Evolutionary conservation across 1,140 invertebrate genomes (phyloP).

Genomic region (Drosophila seguyi): DNA sequence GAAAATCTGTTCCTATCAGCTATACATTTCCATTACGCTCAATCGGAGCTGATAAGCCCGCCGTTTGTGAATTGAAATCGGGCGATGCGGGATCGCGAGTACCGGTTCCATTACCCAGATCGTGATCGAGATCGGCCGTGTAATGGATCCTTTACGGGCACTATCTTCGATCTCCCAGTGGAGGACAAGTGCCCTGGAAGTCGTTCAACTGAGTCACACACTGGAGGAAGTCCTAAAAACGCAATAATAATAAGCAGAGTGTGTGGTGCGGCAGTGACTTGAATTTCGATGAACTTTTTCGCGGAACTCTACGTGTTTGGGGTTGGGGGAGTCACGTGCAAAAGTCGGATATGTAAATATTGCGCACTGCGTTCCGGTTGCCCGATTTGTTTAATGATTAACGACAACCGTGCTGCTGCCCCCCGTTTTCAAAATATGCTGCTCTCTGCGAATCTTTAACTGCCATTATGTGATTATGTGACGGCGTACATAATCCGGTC

Average conservation of each 20-base stretch:
- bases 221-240: conserved; percentile 6
- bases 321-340: conserved; percentile 37
- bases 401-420: conserved; percentile 11
- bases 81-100: conserved; percentile 47
- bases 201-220: conserved; percentile 50
- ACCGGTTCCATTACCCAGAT: conserved; percentile 55
- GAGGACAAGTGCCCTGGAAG: conserved; percentile 37
- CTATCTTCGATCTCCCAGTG: conserved; percentile 1
- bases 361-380: conserved; percentile 71
- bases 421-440: conserved; percentile 23
- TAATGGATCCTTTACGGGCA: conserved; percentile 5
- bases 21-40: conserved; percentile 26
- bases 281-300: conserved; percentile 48
- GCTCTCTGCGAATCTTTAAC: conserved; percentile 22
- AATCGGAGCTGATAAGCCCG: conserved; percentile 42
- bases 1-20: conserved; percentile 49
- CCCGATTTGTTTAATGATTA: conserved; percentile 70
- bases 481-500: conserved; percentile 33
- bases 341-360: conserved; percentile 71
- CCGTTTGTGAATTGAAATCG: conserved; percentile 43
- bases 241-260: neutral
- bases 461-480: conserved; percentile 49
- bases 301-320: conserved; percentile 39
- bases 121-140: conserved; percentile 8
- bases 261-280: conserved; percentile 16